Percentiles rank a stretch among this genome's conserved stretches.
Evolutionary conservation across 2,888 invertebrate species (phyloP).

Genomic region (Cephus pulcher): DNA sequence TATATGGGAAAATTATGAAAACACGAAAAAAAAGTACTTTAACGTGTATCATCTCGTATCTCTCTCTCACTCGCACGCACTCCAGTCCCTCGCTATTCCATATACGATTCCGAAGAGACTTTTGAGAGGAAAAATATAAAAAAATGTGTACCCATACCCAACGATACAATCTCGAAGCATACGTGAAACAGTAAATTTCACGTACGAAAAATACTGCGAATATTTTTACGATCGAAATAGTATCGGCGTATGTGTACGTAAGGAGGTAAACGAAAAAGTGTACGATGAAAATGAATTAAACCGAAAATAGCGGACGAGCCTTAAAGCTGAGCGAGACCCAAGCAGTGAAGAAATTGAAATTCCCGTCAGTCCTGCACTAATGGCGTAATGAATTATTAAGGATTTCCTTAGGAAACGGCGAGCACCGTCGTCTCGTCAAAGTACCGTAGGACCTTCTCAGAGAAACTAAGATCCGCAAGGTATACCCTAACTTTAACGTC

Average conservation of each 20-base stretch:
- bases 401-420: neutral
- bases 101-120: neutral
- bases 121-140: neutral
- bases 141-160: neutral
- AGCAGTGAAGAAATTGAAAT: neutral
- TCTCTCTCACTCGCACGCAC: neutral
- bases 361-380: neutral
- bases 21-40: neutral
- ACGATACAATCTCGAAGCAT: neutral
- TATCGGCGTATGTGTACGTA: neutral
- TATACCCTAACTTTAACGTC: neutral
- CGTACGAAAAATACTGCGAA: neutral
- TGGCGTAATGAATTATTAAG: neutral
- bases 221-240: neutral
- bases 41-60: neutral
- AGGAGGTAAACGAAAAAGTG: neutral
- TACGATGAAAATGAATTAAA: neutral
- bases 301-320: neutral
- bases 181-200: neutral
- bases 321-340: neutral
- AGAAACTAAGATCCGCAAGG: neutral
- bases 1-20: neutral
- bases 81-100: neutral
- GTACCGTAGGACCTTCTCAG: neutral
- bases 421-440: neutral